Conservation (phyloP, 2,797 vertebrate species). For the Thripadectes ignobilis region DNA sequence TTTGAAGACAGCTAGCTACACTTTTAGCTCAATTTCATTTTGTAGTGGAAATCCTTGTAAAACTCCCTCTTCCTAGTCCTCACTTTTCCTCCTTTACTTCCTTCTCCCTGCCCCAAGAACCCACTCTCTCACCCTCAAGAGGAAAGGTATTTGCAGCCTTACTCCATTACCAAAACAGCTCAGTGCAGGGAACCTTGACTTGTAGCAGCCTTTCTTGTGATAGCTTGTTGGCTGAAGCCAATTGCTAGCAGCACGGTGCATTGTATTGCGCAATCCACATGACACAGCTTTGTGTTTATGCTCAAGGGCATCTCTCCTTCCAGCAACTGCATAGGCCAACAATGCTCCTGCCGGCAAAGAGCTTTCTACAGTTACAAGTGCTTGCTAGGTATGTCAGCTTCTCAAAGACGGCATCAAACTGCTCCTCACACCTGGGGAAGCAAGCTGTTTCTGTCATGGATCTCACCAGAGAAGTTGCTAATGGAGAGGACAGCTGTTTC, state of each 20-base stretch:
- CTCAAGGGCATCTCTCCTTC: not conserved
- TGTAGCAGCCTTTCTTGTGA: slow-evolving; percentile 12
- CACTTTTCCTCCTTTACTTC: not conserved
- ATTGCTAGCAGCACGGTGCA: not conserved
- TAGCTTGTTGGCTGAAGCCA: slow-evolving; percentile 3
- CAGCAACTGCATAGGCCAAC: not conserved
- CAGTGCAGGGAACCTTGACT: not conserved
- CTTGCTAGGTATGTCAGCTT: not conserved
- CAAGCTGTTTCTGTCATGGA: not conserved
- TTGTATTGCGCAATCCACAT: not conserved
- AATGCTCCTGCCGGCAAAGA: not conserved
- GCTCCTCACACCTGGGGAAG: not conserved
- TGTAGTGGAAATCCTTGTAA: not conserved
- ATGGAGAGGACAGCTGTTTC: not conserved
- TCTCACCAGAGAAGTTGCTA: not conserved
- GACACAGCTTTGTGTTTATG: not conserved
- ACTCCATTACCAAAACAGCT: slow-evolving; percentile 26
- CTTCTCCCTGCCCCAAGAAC: not conserved
- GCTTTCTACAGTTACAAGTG: not conserved
- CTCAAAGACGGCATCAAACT: not conserved
- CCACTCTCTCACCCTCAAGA: not conserved
- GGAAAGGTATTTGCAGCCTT: slow-evolving; percentile 5
- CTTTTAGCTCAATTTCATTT: not conserved
- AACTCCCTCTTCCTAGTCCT: not conserved
- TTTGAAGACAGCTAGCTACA: not conserved